These are phyloP conservation scores for Macrostomum lignano DNA, from an alignment of 1,140 invertebrate genomes.

Conservation along the genomic window DNA sequence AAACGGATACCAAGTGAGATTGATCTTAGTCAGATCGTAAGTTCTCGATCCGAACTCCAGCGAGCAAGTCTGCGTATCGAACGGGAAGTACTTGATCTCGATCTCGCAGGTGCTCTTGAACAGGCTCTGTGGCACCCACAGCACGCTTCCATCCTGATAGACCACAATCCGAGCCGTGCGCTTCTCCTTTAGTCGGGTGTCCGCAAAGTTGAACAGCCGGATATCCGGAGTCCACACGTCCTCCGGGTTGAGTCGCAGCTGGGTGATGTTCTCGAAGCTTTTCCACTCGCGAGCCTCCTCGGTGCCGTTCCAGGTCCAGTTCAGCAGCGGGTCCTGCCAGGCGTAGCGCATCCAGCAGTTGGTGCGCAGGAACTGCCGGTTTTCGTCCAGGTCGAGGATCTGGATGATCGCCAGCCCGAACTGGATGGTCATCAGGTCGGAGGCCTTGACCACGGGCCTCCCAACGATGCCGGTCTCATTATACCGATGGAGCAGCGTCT, in stretches of 20 bases:
- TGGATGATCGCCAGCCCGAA: constrained; percentile 9
- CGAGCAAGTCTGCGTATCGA: constrained; percentile 61
- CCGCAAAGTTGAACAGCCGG: constrained; percentile 57
- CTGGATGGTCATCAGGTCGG: constrained; percentile 6
- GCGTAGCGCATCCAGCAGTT: constrained; percentile 62
- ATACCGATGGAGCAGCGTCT: constrained; percentile 4
- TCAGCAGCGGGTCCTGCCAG: no score
- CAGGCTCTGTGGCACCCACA: constrained; percentile 93
- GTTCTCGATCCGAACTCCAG: constrained; percentile 5
- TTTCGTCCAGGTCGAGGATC: constrained; percentile 29
- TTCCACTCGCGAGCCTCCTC: no score
- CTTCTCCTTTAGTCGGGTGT: constrained; percentile 4
- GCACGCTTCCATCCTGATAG: constrained; percentile 58
- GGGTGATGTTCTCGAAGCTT: no score
- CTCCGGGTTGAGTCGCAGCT: no score
- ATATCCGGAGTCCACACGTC: constrained; percentile 87
- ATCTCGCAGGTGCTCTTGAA: constrained; percentile 96
- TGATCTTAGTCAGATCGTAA: constrained; percentile 27
- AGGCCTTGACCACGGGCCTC: constrained; percentile 7
- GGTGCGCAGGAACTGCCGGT: constrained; percentile 46
- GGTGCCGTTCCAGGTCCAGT: no score
- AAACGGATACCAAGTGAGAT: no score
- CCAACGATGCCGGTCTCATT: constrained; percentile 1
- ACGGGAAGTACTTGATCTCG: constrained; percentile 93
- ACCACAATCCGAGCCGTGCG: constrained; percentile 37